Evolutionary conservation across 35 echinoderm and acorn worm species (phyloP).

Genomic region (Hemicentrotus pulcherrimus): DNA sequence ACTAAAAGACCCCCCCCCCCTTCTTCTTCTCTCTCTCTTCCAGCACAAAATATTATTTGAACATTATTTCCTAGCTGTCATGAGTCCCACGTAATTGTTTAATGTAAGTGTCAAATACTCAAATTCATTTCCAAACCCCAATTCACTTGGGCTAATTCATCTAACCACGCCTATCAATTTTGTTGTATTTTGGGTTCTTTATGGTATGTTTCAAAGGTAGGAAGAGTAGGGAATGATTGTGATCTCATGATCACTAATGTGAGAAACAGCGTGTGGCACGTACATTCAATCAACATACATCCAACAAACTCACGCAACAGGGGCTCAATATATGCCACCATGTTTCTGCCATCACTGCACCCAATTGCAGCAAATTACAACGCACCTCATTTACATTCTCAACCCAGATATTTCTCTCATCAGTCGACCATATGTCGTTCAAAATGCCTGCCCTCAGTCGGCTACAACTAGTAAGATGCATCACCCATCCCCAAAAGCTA

Average conservation of each 20-base stretch:
- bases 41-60: background rate
- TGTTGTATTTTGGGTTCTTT: too few species aligned
- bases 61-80: background rate
- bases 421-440: background rate
- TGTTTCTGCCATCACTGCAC: background rate
- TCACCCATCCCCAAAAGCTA: background rate
- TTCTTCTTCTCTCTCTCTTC: too few species aligned
- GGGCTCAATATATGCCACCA: background rate
- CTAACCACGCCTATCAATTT: background rate
- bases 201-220: background rate
- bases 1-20: background rate
- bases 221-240: background rate
- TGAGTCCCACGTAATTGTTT: background rate
- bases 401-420: conserved; percentile 11
- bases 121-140: background rate
- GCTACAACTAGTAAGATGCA: background rate
- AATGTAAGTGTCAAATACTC: background rate
- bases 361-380: conserved; percentile 11
- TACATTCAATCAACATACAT: background rate
- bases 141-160: background rate
- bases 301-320: background rate
- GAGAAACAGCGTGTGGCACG: background rate
- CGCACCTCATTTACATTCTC: conserved; percentile 8
- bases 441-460: background rate
- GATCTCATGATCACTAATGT: background rate